Base-by-base conservation (phyloP, 2,113 vertebrate genomes). In the Macaca mulatta region DNA sequence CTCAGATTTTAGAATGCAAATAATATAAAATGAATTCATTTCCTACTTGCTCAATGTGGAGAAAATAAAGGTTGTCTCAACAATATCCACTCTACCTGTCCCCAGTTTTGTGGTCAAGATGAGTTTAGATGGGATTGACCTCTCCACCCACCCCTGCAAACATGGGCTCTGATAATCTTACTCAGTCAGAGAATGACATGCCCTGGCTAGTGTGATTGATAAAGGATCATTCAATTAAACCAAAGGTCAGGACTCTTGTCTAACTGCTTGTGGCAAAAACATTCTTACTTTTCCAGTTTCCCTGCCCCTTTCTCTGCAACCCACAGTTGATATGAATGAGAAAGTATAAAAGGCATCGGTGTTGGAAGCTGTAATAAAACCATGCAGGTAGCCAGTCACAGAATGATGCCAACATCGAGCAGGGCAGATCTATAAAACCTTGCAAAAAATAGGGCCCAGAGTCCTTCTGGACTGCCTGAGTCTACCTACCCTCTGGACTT, bases 1-100 rank as follows among this genome's bases (percentile, higher is more conserved):
- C 69, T 86, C 30, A 82, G 64, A 89, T 52, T 92, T 98, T 89
- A 67, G 38, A 64, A 89, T 82, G 84, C 40, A 82, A 93, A 92
- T 82, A 45, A 72, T 38, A 80, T 61, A 45, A 50, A 82, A 70
- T 75, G 69, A 85, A 78, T 93, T 75, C 11, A 10, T 82, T 93
- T 40, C 57, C n/a, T n/a, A n/a, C 30, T 92, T 86, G 35, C 12
- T 95, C 57, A 97, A 11, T 77, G 35, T 57, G 92, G 50, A 94
- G 80, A 79, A 98, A 96, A 89, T 13, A 64, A 64, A 96, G 72
- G 14, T 88, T 74, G 27, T 83, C 50, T 86, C 77, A 86, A 61
- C 14, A 79, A 69, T 35, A 86, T 85, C 57, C 25, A 35, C 52
- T 90, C 82, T 86, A 52, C 3, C 2, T 80, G 88, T 35, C 16